Evolutionary conservation across 2,113 vertebrate species (phyloP), one percentile per base, ranked within the genome.

Genomic region (Morone saxatilis): DNA sequence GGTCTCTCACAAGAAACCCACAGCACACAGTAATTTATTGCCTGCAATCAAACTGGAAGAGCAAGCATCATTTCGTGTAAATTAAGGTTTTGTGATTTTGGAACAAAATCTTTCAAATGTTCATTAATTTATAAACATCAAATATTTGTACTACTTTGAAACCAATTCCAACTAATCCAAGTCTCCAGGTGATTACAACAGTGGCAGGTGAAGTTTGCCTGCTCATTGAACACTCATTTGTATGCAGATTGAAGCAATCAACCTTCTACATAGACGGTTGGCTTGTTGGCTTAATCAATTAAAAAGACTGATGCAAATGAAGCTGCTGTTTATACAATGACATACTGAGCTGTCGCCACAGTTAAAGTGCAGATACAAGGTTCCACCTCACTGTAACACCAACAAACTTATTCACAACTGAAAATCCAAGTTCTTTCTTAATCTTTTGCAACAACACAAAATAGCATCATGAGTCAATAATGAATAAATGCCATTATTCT

Each of bases 221-320:
- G 56, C 54, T 31, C 31, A 31, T 31, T 31, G 31, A 83, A 63
- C 43, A 2, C 75, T 90, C 56, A 87, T 92, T 80, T 89, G 75
- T 61, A 86, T 87, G 78, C 80, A 84, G 66, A 91, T 84, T 89
- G 69, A 71, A 62, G 65, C 40, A 83, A 84, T 90, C 86, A 85
- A 50, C 36, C 48, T 62, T 69, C 45, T 40, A 47, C 48, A 60
- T 60, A 77, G 72, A 78, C 19, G 0, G 31, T 63, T 10, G 10
- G 57, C 70, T 79, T 4, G 7, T 78, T 67, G 53, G 77, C 14
- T 77, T 71, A 69, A 89, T 89, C 76, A 78, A 31, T 85, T 81
- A 43, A 74, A 78, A 40, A 76, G 76, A 77, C 22, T n/a, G 57
- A 78, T 82, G 85, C 56, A 77, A 88, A 86, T 81, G 70, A 72